Evolutionary conservation across 1,140 invertebrate genomes (phyloP), one percentile per base, ranked within the genome.

Genomic region (Pygmarrhopalites habei): DNA sequence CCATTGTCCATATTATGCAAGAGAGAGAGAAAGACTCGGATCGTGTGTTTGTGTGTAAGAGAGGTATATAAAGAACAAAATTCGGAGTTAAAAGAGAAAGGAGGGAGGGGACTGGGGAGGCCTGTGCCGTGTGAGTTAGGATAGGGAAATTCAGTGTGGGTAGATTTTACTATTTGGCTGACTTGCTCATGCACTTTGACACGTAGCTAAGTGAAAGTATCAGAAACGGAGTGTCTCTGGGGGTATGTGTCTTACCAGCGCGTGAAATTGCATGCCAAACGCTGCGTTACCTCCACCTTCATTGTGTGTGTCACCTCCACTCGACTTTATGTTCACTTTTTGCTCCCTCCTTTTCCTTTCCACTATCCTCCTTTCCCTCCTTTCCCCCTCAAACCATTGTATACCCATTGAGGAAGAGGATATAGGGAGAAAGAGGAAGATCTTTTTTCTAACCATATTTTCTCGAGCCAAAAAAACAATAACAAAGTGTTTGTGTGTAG

Each of bases 181-280:
- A 23, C 14, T 52, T 28, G 21, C 23, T 52, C 25, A 25, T 62
- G 60, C 60, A 62, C 60, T 62, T 62, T 62, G 60, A 62, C 60
- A 62, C 60, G 60, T 62, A 62, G 49, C 49, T 62, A 62, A 62
- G 60, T 62, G 51, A 62, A 62, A 62, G 51, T 53, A 62, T 55
- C 15, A 55, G 60, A 60, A 46, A 35, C 25, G 4, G 60, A 62
- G 17, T 35, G 35, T 62, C 60, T 30, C 60, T 32, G 1, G 60
- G 51, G 60, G 41, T 29, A 25, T 23, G 23, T 41, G 61, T 15
- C 30, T 63, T 44, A 26, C 61, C 44, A 47, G 5, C 7, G 61
- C 61, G 61, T 63, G 61, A 63, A 63, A 63, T 63, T 63, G 61
- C 61, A 57, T 63, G 52, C 61, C 61, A 56, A 63, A 57, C 53